Evolutionary conservation across 2,113 vertebrate species (phyloP).

Genomic region (Sinosuthora webbiana): DNA sequence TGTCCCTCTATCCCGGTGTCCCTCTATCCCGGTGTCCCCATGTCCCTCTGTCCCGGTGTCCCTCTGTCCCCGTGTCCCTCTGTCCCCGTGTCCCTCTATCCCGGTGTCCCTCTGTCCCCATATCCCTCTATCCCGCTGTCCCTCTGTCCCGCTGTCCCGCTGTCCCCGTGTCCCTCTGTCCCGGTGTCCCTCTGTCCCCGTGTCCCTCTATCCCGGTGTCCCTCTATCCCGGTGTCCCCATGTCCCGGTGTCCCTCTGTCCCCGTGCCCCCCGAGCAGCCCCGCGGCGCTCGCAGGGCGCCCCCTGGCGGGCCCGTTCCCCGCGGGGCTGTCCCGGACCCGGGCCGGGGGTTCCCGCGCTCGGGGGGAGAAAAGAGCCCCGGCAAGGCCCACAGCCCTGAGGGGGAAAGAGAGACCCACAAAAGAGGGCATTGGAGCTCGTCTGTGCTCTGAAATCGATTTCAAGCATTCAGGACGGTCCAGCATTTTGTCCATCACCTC

Average conservation of each 20-base stretch:
- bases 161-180: too few relatives aligned
- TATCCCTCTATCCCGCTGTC: rapidly evolving
- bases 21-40: too few relatives aligned
- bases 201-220: too few relatives aligned
- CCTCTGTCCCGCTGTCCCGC: too few relatives aligned
- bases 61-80: background rate
- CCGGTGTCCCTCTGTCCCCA: rapidly evolving
- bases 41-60: too few relatives aligned
- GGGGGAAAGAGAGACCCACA: background rate
- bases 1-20: too few relatives aligned
- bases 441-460: background rate
- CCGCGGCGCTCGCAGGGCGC: background rate
- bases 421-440: background rate
- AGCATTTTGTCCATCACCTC: background rate
- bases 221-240: rapidly evolving
- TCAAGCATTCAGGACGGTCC: background rate
- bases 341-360: background rate
- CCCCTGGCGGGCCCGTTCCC: background rate
- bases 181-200: too few relatives aligned
- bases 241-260: rapidly evolving
- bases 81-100: rapidly evolving
- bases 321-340: background rate
- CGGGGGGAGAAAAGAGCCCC: background rate
- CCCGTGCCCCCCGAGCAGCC: background rate
- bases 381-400: rapidly evolving